Base-by-base conservation (phyloP, 2,888 invertebrate species). In the Aphodius sticticus region DNA sequence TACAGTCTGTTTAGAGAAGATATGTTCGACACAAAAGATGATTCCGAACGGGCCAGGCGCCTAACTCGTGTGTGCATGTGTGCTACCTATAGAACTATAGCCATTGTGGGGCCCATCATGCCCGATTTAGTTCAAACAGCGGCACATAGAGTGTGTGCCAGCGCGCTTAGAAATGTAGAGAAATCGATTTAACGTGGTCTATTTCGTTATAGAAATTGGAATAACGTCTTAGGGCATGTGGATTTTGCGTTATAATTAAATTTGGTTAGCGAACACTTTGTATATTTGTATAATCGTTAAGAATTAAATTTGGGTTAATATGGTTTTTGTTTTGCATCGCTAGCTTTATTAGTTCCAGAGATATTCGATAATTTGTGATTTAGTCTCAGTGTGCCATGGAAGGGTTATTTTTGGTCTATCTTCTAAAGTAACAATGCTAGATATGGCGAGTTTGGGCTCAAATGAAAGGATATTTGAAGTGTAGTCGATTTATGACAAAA, bases 1-100 rank as follows among this genome's bases (percentile, higher is more conserved):
- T 53, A 53, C 53, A 9, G 53, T 53, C 53, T 53, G 53, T 53
- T 53, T 53, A 53, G 53, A 53, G 53, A 53, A 53, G 53, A 53
- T 53, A 53, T 53, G 53, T 53, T 53, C 53, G 53, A 53, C 53
- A 53, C 53, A 53, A 53, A 53, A 53, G 53, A 53, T 53, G 53
- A 53, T 53, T 53, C 53, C 53, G 53, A 53, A 53, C 53, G 53
- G 7, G 2, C 53, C 12, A 53, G 53, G 53, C 53, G 53, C 26
- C 26, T 26, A 53, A 5, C 53, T 7, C 12, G 53, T 53, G 53
- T 53, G 53, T 53, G 53, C 53, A 53, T 53, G 53, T 53, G 53
- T 53, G 53, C 26, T 53, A 53, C 53, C 53, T 53, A 53, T 53
- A 53, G 53, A 53, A 53, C 53, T 53, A 5, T 53, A 12, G 53